Percentiles rank a stretch among this genome's conserved stretches.
These are phyloP conservation scores for Cossypha heuglini DNA, from an alignment of 2,797 vertebrate species.

Conservation along the genomic window DNA sequence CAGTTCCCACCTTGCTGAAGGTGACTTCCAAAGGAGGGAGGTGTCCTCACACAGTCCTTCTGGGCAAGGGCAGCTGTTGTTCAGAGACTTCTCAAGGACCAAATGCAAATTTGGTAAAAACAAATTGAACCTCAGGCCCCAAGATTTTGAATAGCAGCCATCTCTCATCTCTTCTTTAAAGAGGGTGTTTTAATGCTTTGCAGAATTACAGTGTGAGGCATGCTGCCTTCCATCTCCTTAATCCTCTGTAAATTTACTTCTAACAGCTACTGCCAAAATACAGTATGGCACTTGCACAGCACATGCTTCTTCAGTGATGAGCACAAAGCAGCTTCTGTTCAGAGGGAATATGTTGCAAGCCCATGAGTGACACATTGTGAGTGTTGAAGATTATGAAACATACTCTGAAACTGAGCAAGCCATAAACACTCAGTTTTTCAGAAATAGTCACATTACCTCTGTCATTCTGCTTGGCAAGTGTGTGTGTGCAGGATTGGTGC, in stretches of 20 bases:
- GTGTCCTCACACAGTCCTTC: not conserved
- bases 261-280: conserved; percentile 52
- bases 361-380: conserved; percentile 15
- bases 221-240: conserved; percentile 42
- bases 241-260: conserved; percentile 57
- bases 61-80: not conserved
- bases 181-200: not conserved
- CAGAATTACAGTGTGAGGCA: not conserved
- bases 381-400: conserved; percentile 45
- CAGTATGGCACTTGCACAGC: conserved; percentile 43
- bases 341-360: conserved; percentile 24
- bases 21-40: not conserved
- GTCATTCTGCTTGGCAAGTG: not conserved
- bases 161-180: conserved; percentile 29
- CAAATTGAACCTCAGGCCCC: not conserved
- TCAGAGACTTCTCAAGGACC: not conserved
- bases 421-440: conserved; percentile 59
- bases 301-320: conserved; percentile 35
- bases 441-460: not conserved
- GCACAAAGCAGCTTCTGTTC: conserved; percentile 58
- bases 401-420: conserved; percentile 30
- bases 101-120: not conserved
- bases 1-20: not conserved
- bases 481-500: not conserved
- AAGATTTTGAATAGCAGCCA: not conserved